phyloP scores from a whole-genome alignment of 2,113 vertebrate genomes.

The Pungitius pungitius region DNA sequence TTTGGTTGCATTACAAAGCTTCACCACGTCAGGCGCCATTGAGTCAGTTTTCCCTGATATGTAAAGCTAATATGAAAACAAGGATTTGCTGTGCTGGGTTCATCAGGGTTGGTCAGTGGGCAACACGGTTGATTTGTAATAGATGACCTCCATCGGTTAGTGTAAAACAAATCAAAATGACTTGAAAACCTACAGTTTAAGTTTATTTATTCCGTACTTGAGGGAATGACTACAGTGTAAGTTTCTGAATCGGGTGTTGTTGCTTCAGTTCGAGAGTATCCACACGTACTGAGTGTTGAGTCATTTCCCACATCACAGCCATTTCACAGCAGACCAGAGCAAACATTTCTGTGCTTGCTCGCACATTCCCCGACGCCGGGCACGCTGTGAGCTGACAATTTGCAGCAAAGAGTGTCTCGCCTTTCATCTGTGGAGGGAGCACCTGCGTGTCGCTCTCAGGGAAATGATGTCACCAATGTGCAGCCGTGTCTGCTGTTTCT shows the following conservation, averaged over 20 bases:
- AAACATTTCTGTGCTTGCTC: conserved; percentile 13
- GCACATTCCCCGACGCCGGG: conserved; percentile 28
- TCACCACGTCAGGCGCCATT: conserved; percentile 29
- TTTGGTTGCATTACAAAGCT: conserved; percentile 5
- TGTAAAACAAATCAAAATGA: neutral
- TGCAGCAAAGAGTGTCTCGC: neutral
- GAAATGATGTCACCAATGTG: conserved; percentile 64
- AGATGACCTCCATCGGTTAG: neutral
- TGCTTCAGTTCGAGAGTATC: neutral
- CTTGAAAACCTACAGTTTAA: neutral
- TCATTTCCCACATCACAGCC: conserved; percentile 38
- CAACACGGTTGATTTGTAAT: neutral
- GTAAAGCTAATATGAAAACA: neutral
- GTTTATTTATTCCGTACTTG: neutral
- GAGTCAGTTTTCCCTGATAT: conserved; percentile 11
- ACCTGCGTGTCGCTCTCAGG: conserved; percentile 46
- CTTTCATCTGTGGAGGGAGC: conserved; percentile 34
- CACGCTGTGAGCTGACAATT: neutral
- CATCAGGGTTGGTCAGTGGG: neutral
- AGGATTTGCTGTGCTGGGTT: neutral
- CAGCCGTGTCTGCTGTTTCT: conserved; percentile 33
- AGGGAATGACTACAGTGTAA: neutral
- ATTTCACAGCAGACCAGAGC: conserved; percentile 26
- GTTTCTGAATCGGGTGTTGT: neutral
- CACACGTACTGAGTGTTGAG: conserved; percentile 10